Conservation (phyloP, 2,888 invertebrate species). For the Dermolepida albohirtum region DNA sequence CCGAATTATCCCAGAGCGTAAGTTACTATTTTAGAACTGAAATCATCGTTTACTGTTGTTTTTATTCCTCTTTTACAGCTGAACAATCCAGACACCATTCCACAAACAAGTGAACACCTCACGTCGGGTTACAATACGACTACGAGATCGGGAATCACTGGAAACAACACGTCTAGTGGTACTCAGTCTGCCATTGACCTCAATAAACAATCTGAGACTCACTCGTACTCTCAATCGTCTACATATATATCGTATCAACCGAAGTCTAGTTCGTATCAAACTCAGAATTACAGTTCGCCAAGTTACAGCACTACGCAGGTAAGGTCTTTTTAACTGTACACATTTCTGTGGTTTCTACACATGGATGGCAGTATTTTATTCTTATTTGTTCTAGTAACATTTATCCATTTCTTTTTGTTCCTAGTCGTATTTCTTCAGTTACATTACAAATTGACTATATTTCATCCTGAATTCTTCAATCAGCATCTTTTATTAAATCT, state of each 20-base stretch:
- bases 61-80: conserved; percentile 55
- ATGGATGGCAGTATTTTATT: no score
- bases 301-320: conserved; percentile 61
- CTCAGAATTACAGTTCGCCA: conserved; percentile 53
- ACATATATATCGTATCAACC: conserved; percentile 63
- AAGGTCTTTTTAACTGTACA: conserved; percentile 1
- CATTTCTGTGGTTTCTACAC: no score
- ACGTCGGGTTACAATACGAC: conserved; percentile 60
- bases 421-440: no score
- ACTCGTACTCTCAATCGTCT: conserved; percentile 65
- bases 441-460: no score
- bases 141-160: conserved; percentile 62
- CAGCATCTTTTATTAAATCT: no score
- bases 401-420: no score
- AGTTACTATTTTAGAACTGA: conserved; percentile 12
- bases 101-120: conserved; percentile 63
- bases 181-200: conserved; percentile 57
- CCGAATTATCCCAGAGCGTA: conserved; percentile 61
- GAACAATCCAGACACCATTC: conserved; percentile 63
- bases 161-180: conserved; percentile 56
- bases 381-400: no score
- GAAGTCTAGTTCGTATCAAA: conserved; percentile 59
- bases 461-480: no score
- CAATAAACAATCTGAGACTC: conserved; percentile 61
- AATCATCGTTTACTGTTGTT: neutral